Evolutionary conservation across 2,797 vertebrate species (phyloP).

Genomic region (Eulemur rubriventer): DNA sequence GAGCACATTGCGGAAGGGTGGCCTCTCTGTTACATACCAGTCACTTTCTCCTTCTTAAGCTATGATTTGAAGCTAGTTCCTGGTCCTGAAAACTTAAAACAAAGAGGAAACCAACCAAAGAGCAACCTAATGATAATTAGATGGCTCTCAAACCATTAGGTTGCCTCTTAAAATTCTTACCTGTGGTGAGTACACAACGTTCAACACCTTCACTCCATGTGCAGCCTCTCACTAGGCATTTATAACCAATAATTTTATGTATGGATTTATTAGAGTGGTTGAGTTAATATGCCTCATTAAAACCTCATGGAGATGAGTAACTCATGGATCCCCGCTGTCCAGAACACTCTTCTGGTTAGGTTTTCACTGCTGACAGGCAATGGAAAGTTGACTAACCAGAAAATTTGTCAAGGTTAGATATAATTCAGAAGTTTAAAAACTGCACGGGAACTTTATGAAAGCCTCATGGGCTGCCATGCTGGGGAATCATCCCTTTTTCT

Average conservation of each 20-base stretch:
- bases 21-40: neutral
- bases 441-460: neutral
- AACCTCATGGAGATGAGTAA: slow-evolving; percentile 45
- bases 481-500: neutral
- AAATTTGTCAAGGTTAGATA: slow-evolving; percentile 5
- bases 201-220: slow-evolving; percentile 47
- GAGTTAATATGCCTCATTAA: slow-evolving; percentile 64
- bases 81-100: slow-evolving; percentile 58
- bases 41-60: neutral
- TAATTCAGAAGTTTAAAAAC: slow-evolving; percentile 36
- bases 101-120: slow-evolving; percentile 37
- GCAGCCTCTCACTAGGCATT: slow-evolving; percentile 51
- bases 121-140: slow-evolving; percentile 48
- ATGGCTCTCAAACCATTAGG: slow-evolving; percentile 63
- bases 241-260: slow-evolving; percentile 67
- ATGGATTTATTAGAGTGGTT: slow-evolving; percentile 55
- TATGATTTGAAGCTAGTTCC: slow-evolving; percentile 17
- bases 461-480: neutral
- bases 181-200: slow-evolving; percentile 53
- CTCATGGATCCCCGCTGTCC: slow-evolving; percentile 34
- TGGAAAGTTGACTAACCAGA: slow-evolving; percentile 1
- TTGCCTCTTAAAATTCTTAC: slow-evolving; percentile 67
- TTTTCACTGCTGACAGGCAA: slow-evolving; percentile 4
- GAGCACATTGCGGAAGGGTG: neutral
- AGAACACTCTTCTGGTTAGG: slow-evolving; percentile 45